Conservation (phyloP, 37 sponge, comb jelly and placozoan genomes). For the Cladorhizidae sp. region DNA sequence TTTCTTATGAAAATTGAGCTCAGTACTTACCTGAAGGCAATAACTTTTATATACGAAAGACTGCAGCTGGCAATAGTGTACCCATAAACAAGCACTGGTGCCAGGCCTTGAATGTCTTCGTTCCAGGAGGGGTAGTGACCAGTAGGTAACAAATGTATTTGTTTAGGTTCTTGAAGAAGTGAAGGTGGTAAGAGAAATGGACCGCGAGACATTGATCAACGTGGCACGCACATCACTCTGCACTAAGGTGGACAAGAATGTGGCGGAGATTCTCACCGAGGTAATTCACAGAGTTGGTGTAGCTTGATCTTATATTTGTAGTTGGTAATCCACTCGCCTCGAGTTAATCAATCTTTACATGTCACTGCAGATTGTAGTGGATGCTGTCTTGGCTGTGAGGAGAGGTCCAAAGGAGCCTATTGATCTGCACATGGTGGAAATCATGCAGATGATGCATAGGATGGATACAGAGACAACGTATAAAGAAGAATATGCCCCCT, state of each 20-base stretch:
- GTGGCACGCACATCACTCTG: slow-evolving; percentile 96
- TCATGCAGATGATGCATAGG: slow-evolving; percentile 98
- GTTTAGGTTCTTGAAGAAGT: slow-evolving; percentile 77
- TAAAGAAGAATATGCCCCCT: background rate
- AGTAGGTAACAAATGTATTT: too few species aligned
- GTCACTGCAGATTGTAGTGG: slow-evolving; percentile 90
- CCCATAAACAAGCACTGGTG: too few species aligned
- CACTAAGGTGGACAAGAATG: slow-evolving; percentile 82
- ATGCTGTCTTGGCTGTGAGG: slow-evolving; percentile 91
- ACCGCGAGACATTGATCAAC: slow-evolving; percentile 86
- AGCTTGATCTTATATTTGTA: too few species aligned
- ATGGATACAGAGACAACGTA: slow-evolving; percentile 93
- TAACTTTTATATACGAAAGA: too few species aligned
- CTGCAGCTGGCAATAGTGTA: too few species aligned
- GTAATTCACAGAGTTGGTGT: slow-evolving; percentile 35
- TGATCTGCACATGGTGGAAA: slow-evolving; percentile 99
- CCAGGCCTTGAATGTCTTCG: too few species aligned
- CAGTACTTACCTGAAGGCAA: too few species aligned
- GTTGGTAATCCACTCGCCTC: too few species aligned
- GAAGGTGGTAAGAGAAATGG: slow-evolving; percentile 79
- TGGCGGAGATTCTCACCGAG: slow-evolving; percentile 94
- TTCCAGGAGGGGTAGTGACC: too few species aligned
- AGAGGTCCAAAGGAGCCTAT: slow-evolving; percentile 74
- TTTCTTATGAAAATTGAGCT: too few species aligned
- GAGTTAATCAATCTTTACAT: too few species aligned